Evolutionary conservation across 2,888 invertebrate genomes (phyloP).

Genomic region (Nymphalis c-album): DNA sequence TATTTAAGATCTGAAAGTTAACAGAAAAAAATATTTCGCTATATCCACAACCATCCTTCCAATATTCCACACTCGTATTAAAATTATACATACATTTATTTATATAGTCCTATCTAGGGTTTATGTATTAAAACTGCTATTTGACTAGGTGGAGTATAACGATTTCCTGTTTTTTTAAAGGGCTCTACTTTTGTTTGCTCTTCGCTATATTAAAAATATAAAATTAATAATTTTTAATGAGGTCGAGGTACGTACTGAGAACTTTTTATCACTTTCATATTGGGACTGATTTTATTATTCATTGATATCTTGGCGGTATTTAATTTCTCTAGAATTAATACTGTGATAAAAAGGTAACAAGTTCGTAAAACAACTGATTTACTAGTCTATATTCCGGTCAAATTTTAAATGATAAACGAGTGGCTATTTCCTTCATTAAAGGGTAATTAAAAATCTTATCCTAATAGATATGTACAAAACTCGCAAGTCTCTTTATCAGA

Average conservation of each 20-base stretch:
- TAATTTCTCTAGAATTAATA: not conserved
- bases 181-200: not conserved
- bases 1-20: conserved; percentile 25
- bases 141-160: conserved; percentile 74
- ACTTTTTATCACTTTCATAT: not conserved
- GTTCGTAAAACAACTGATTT: conserved; percentile 2
- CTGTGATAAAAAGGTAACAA: conserved; percentile 9
- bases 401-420: conserved; percentile 14
- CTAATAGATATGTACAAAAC: conserved; percentile 80
- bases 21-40: conserved; percentile 42
- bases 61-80: conserved; percentile 62
- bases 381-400: not conserved
- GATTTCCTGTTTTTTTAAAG: conserved; percentile 35
- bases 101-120: conserved; percentile 61
- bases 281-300: not conserved
- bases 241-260: not conserved
- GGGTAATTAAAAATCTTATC: conserved; percentile 61
- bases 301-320: not conserved
- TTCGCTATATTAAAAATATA: conserved; percentile 2
- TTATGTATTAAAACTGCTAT: conserved; percentile 68
- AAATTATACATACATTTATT: conserved; percentile 63
- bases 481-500: conserved; percentile 76
- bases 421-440: conserved; percentile 14
- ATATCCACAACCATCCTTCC: conserved; percentile 68
- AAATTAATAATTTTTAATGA: not conserved